Conservation (phyloP, 1,140 invertebrate genomes). For the Hesperophylax magnus region DNA sequence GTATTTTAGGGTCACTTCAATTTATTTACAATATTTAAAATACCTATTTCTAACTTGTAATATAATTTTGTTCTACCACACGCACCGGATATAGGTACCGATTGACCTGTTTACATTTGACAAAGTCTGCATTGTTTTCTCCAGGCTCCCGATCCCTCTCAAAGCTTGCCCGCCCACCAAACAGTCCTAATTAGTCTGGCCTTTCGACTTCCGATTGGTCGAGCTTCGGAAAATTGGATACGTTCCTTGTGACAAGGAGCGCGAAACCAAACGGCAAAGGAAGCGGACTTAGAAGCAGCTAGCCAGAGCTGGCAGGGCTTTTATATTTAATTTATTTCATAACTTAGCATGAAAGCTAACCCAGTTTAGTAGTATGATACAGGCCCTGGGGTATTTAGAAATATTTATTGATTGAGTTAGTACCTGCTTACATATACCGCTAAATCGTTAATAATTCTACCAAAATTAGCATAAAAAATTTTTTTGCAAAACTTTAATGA, state of each 20-base stretch:
- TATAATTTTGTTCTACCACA: too few relatives aligned
- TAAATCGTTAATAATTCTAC: too few relatives aligned
- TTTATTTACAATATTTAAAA: too few relatives aligned
- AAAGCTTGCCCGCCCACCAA: neutral
- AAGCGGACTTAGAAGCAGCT: neutral
- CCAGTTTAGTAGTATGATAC: neutral
- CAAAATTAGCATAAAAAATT: too few relatives aligned
- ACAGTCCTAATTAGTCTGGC: neutral
- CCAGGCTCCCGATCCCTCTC: neutral
- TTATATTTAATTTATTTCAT: neutral
- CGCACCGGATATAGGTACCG: too few relatives aligned
- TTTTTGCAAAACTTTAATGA: too few relatives aligned
- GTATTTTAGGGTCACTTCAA: too few relatives aligned
- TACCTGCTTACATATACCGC: too few relatives aligned
- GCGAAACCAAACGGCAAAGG: conserved; percentile 27
- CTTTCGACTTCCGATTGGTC: conserved; percentile 27
- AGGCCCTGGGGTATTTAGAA: neutral
- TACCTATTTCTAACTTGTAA: too few relatives aligned
- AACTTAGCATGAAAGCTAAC: neutral
- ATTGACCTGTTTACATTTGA: too few relatives aligned
- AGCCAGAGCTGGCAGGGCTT: neutral
- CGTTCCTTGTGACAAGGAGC: conserved; percentile 1
- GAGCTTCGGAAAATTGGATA: conserved; percentile 8
- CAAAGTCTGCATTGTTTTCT: too few relatives aligned
- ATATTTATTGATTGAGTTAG: too few relatives aligned